A percentile compares a stretch with the other conserved stretches of the same genome.
These are phyloP conservation scores for Homalodisca vitripennis DNA, from an alignment of 1,140 invertebrate genomes.

Conservation along the genomic window DNA sequence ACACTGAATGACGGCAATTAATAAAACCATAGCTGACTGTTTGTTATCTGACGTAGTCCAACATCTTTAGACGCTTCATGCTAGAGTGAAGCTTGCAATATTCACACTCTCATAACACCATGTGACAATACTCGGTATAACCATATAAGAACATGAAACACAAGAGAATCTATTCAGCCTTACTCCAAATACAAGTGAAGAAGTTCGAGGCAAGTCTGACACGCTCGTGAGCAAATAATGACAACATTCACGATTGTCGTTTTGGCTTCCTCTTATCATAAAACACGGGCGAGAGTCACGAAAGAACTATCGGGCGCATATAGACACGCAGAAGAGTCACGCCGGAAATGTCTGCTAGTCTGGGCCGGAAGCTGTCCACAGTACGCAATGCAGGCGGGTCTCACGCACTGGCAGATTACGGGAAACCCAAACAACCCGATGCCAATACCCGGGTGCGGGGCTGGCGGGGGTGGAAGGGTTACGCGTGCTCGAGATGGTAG, in stretches of 20 bases:
- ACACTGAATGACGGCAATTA: too few relatives aligned
- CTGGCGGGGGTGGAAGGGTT: neutral
- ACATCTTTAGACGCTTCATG: too few relatives aligned
- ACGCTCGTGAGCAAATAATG: neutral
- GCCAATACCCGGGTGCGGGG: neutral
- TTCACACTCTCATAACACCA: too few relatives aligned
- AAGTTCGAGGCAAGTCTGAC: neutral
- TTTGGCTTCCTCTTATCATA: neutral
- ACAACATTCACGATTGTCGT: neutral
- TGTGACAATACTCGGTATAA: too few relatives aligned
- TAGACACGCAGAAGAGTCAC: too few relatives aligned
- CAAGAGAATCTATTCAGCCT: too few relatives aligned
- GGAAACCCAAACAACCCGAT: neutral
- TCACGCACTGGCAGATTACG: neutral
- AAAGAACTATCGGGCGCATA: neutral
- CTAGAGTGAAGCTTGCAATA: too few relatives aligned
- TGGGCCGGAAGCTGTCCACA: neutral
- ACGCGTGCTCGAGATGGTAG: constrained; percentile 1
- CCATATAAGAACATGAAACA: too few relatives aligned
- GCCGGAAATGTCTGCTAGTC: neutral
- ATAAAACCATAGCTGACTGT: too few relatives aligned
- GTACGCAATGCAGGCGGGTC: neutral
- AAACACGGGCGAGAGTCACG: neutral
- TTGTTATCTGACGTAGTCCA: too few relatives aligned
- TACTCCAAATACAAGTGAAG: too few relatives aligned